These are phyloP conservation scores for Parnassius glacialis DNA, from an alignment of 2,888 invertebrate genomes.

Conservation along the genomic window DNA sequence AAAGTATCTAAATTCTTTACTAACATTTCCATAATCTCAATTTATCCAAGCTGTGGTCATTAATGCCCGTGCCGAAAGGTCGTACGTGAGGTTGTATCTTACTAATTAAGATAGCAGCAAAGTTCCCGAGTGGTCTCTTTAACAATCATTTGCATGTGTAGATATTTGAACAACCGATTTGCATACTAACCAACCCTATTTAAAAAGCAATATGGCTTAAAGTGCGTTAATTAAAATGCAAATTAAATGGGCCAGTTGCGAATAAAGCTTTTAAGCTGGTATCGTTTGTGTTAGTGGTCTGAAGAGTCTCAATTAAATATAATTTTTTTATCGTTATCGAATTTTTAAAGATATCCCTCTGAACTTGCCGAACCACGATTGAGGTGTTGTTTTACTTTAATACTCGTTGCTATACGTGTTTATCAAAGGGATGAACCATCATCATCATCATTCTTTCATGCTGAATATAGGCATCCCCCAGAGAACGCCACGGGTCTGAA, in stretches of 20 bases:
- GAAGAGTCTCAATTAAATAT: constrained; percentile 51
- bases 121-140: constrained; percentile 42
- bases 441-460: too few relatives aligned
- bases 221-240: constrained; percentile 30
- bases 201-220: constrained; percentile 31
- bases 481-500: too few relatives aligned
- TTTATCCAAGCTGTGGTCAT: constrained; percentile 27
- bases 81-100: constrained; percentile 39
- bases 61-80: constrained; percentile 28
- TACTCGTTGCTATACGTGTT: constrained; percentile 32
- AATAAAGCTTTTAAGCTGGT: constrained; percentile 49
- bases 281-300: constrained; percentile 44
- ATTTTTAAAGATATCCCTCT: constrained; percentile 38
- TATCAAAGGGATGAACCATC: not conserved
- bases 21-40: constrained; percentile 22
- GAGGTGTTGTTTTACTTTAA: constrained; percentile 40
- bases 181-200: constrained; percentile 30
- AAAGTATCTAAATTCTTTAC: constrained; percentile 8
- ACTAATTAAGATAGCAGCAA: constrained; percentile 53
- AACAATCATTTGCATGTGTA: constrained; percentile 46
- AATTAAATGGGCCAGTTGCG: constrained; percentile 33
- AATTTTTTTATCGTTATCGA: constrained; percentile 48
- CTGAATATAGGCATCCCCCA: too few relatives aligned
- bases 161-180: constrained; percentile 29
- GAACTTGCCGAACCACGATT: constrained; percentile 32